Evolutionary conservation across 2,888 invertebrate species (phyloP), one percentile per base, ranked within the genome.

Genomic region (Balanococcus diminutus): DNA sequence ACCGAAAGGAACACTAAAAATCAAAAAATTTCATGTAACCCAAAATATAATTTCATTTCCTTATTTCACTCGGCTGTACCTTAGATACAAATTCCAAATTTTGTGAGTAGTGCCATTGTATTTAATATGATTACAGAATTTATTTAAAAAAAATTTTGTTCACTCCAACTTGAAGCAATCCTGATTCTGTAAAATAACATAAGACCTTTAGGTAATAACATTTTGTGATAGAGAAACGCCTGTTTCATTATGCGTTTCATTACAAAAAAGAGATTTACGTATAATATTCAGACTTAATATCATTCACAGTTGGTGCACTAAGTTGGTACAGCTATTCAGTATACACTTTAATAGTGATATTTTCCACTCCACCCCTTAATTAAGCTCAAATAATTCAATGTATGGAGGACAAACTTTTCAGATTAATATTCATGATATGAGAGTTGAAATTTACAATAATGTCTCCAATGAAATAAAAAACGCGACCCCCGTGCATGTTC

Each of bases 381-480:
- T 56, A 56, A 56, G 56, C 56, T 56, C 19, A 56, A 56, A 56
- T 56, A 56, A 56, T 56, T 56, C 56, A 56, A 56, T 56, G 56
- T 56, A 56, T 56, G 56, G 56, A 56, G 56, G 22, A 56, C 22
- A 22, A 56, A 56, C 22, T 56, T 56, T 56, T 56, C 56, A 56
- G 22, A 56, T 56, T 56, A 56, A 56, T 56, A 56, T 56, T 56
- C 56, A 56, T 56, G 22, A 56, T 56, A 56, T 22, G 56, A 22
- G 56, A 56, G 56, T 56, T 56, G 56, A 56, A 56, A 56, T 56
- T 56, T 56, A 56, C 56, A 56, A 56, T 56, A 56, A 56, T 22
- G 56, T 56, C 56, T 56, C 56, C 56, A 22, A 56, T 22, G 56
- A 56, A 56, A 56, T 56, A 56, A 56, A 56, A 56, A 56, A 56